Evolutionary conservation across 2,888 invertebrate species (phyloP), one percentile per base, ranked within the genome.

Genomic region (Cryptocephalus moraei): DNA sequence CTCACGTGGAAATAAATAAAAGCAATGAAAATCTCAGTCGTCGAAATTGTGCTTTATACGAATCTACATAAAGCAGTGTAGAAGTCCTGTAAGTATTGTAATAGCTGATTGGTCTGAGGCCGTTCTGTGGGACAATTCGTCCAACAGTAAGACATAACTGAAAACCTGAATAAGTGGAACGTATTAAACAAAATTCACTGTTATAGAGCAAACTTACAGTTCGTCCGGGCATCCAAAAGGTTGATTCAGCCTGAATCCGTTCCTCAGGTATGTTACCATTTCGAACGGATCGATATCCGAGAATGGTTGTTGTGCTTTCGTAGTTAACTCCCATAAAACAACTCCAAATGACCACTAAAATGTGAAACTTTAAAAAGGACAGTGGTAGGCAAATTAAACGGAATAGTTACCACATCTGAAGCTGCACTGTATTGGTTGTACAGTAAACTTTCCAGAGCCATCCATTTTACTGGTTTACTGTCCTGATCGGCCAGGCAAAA

Each of bases 401-500:
- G 6, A 22, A 22, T 22, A 22, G 6, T 22, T 22, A 91, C 91
- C 78, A 93, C 89, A 74, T 96, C 95, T 45, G 91, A 88, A 47
- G 91, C 85, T 43, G 85, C 83, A 49, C 86, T 84, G 67, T 88
- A 93, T 63, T 86, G 82, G 61, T 85, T 82, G 62, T 86, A 84
- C 47, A 86, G 41, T 45, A 95, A 72, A 50, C 91, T 86, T 70
- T 97, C 96, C 41, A 93, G 75, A 0, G 96, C 89, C 64, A 96
- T 75, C 96, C 96, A 97, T 71, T 96, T 96, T 58, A 97, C 85
- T 0, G 97, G 96, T 54, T 95, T 80, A 73, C 95, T 94, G 71
- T 95, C 94, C 63, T 95, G 95, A 75, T 96, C 95, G 1, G 93
- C 94, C 55, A 96, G 75, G 67, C 95, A 95, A 68, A 94, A 90